Percentiles rank a stretch among this genome's conserved stretches.
Evolutionary conservation across 2,797 vertebrate genomes (phyloP).

Genomic region (Darevskia nairensis): DNA sequence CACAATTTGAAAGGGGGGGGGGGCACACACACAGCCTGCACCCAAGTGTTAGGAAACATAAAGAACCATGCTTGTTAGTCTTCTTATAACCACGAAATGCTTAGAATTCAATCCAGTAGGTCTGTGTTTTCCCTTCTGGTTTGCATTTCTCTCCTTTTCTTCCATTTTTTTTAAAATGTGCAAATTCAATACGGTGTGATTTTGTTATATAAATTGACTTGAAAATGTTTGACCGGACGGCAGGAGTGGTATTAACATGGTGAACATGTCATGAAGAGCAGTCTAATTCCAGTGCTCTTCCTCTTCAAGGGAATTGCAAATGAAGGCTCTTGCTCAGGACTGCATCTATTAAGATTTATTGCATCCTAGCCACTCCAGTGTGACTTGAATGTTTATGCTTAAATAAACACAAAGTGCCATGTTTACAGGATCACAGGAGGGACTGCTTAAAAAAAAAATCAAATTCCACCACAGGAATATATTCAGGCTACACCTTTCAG

Average conservation of each 20-base stretch:
- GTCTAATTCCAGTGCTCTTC: slow-evolving; percentile 55
- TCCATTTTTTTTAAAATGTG: neutral
- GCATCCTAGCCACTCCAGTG: slow-evolving; percentile 24
- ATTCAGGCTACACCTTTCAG: slow-evolving; percentile 37
- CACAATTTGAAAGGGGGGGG: neutral
- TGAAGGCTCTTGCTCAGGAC: slow-evolving; percentile 29
- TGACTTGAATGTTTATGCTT: slow-evolving; percentile 49
- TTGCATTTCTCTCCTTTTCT: neutral
- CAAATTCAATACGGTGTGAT: neutral
- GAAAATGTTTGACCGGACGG: neutral
- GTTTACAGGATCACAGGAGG: slow-evolving; percentile 45
- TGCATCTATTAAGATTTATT: slow-evolving; percentile 40
- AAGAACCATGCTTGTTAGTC: neutral
- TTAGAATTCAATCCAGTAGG: too few relatives aligned
- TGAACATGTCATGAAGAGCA: slow-evolving; percentile 53
- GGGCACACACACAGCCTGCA: neutral
- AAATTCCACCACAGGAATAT: slow-evolving; percentile 35
- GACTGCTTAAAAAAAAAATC: neutral
- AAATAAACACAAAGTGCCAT: slow-evolving; percentile 52
- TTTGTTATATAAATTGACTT: neutral
- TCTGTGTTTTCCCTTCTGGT: neutral
- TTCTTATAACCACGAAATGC: neutral
- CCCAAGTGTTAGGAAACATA: neutral
- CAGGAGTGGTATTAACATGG: slow-evolving; percentile 53
- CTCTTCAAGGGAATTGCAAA: slow-evolving; percentile 40